Base-by-base conservation (phyloP, 2,888 invertebrate species). In the Cryptophagus acutangulus region DNA sequence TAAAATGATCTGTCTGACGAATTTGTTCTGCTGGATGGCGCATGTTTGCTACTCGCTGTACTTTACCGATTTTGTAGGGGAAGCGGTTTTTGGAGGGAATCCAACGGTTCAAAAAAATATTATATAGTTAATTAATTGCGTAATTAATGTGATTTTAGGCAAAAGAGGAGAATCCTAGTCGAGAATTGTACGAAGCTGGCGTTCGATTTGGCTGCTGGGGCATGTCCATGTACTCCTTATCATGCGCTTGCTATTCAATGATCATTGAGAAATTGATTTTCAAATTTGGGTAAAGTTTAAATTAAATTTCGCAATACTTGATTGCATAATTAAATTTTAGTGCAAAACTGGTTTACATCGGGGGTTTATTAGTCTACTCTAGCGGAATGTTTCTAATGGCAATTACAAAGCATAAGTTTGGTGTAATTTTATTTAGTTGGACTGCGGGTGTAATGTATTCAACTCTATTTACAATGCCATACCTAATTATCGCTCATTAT, bases 21-120 rank as follows among this genome's bases (percentile, higher is more conserved):
- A 95, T 72, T 75, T 95, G 20, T 95, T 95, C 70, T 94, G 93
- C 63, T 96, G 95, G 95, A 95, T 94, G 93, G 91, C 94, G 0
- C 87, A 96, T 55, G 93, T 96, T 30, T 94, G 94, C 67, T 96
- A 95, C 65, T 94, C 94, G 0, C 73, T 96, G 3, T 95, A 94
- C 69, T 95, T 96, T 67, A 96, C 95, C 0, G 94, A 95, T 70
- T 96, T 94, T 62, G 95, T 92, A 1, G 92, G 90, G 0, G 90
- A 93, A 69, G 83, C 88, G 8, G 89, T 92, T 12, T 93, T 86
- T 63, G 77, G 78, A n/a, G 92, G 92, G 0, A 78, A 88, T 70
- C 91, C 90, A n/a, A 80, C 78, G 62, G 86, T 83, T 65, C 49
- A 47, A 26, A 26, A 26, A 26, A 26, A 20, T 20, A 8, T 20